A percentile compares a stretch with the other conserved stretches of the same genome.
Evolutionary conservation across 1,140 invertebrate species (phyloP).

Genomic region (Dinoponera quadriceps): DNA sequence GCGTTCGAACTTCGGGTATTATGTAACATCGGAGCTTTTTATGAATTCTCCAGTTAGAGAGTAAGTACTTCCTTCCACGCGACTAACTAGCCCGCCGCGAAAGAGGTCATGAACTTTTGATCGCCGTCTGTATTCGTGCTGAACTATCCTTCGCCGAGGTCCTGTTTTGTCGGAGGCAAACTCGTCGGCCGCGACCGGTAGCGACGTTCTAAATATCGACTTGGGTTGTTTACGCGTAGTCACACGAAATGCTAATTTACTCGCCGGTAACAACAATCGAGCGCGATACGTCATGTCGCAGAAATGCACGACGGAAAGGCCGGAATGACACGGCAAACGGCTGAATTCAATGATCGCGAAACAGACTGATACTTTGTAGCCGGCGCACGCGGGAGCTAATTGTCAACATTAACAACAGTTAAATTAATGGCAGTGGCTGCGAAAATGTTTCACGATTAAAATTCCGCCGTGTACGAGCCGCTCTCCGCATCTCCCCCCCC

Average conservation of each 20-base stretch:
- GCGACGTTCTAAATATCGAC: constrained; percentile 33
- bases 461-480: constrained; percentile 40
- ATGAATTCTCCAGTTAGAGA: constrained; percentile 35
- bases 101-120: constrained; percentile 24
- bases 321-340: constrained; percentile 32
- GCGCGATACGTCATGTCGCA: constrained; percentile 36
- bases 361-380: constrained; percentile 39
- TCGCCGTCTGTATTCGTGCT: background rate
- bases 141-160: background rate
- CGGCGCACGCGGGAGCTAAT: constrained; percentile 42
- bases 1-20: constrained; percentile 43
- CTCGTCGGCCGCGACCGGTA: background rate
- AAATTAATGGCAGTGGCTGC: constrained; percentile 51
- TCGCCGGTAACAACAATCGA: constrained; percentile 9
- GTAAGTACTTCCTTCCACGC: constrained; percentile 45
- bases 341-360: constrained; percentile 41
- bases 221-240: constrained; percentile 9
- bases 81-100: constrained; percentile 10
- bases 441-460: constrained; percentile 61
- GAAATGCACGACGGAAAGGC: constrained; percentile 36
- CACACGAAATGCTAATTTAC: constrained; percentile 44
- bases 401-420: constrained; percentile 59
- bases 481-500: too few species aligned
- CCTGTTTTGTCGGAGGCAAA: background rate
- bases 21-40: constrained; percentile 51